Evolutionary conservation across 1,140 invertebrate genomes (phyloP), one percentile per base, ranked within the genome.

Genomic region (Euglossa dilemma): DNA sequence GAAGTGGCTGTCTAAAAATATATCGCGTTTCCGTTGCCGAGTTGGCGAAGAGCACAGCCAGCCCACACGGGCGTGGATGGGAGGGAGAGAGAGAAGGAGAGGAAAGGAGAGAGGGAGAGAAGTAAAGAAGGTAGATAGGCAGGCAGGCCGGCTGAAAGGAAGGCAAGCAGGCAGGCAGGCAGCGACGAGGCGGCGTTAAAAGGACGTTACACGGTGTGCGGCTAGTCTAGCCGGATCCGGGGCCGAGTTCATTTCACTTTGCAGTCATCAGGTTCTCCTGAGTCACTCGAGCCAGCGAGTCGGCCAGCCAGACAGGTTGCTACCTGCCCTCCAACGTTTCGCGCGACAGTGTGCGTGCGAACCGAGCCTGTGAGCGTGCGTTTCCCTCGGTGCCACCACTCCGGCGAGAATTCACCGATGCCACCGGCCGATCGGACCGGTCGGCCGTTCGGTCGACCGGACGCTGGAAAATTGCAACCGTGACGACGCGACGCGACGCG

Each of bases 171-270:
- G 59, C 23, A 64, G 12, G 57, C 79, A 77, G 64, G 80, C 77
- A 87, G 45, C 74, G 72, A 80, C 73, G 57, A 54, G 63, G 69
- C 80, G 71, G 75, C 74, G 87, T 88, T 89, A 80, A 89, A 89
- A 88, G 87, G 84, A 87, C 86, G 87, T 89, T 85, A 87, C 81
- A 88, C 86, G 83, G 80, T 50, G 75, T 28, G 50, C 70, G 63
- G 81, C 76, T 64, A 77, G 83, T 85, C 84, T 85, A 87, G 81
- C 82, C 80, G 79, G 85, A 91, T 87, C 85, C 89, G 79, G 77
- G 78, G 82, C 67, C 80, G 89, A 91, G 91, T 90, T 92, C 90
- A 91, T 91, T 92, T 91, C 91, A 90, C 89, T 89, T 90, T 80
- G 82, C 83, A 89, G 87, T 87, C 90, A 88, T 89, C 86, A 81